These are phyloP conservation scores for Ariolimax columbianus DNA, from an alignment of 2,888 invertebrate species.

Conservation along the genomic window DNA sequence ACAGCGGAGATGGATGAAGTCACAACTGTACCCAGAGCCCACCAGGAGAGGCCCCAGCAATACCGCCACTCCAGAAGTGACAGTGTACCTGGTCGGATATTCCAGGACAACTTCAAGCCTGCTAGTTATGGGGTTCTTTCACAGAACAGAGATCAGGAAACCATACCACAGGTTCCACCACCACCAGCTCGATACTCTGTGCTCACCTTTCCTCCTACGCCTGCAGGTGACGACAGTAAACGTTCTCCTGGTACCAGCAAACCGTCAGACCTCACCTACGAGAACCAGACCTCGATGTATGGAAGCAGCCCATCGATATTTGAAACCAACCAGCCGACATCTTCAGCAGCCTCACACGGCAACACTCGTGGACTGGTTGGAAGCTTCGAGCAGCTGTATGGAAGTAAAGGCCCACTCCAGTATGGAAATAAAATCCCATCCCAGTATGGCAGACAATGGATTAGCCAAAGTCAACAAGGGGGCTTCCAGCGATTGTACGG, in stretches of 20 bases:
- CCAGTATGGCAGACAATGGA: neutral
- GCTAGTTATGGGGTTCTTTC: neutral
- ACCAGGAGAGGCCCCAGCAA: neutral
- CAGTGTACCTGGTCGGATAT: neutral
- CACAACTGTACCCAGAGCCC: neutral
- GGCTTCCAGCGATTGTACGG: slow-evolving; percentile 19
- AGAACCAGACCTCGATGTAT: slow-evolving; percentile 7
- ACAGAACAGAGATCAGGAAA: neutral
- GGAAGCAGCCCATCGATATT: slow-evolving; percentile 32
- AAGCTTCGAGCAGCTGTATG: slow-evolving; percentile 45
- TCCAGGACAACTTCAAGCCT: neutral
- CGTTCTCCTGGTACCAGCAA: neutral
- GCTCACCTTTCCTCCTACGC: neutral
- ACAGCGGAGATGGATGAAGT: neutral
- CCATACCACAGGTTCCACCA: slow-evolving; percentile 1
- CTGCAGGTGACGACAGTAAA: neutral
- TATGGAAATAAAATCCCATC: neutral
- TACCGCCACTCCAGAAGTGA: neutral
- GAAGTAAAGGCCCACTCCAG: neutral
- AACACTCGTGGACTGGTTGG: slow-evolving; percentile 20
- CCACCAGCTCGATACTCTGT: slow-evolving; percentile 11
- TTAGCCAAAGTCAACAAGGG: neutral
- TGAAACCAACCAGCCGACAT: neutral
- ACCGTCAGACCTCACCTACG: neutral
- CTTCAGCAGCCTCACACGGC: neutral